Base-by-base conservation (phyloP, 2,797 vertebrate species). In the Spinus olivaceus region DNA sequence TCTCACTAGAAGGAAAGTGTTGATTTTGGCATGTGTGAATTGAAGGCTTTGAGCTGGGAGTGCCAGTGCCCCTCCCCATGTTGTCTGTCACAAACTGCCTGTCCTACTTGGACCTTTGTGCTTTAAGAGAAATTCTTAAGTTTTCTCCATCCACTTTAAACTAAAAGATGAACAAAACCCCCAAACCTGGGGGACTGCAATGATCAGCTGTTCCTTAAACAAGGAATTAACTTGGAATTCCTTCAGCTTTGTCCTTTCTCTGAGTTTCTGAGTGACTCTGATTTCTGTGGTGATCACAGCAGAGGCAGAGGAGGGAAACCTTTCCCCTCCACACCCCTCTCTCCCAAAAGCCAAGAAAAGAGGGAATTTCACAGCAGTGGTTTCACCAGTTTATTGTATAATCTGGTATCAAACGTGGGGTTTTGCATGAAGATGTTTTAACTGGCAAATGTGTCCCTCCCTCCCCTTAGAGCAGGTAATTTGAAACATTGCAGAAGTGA, bases 381-480 rank as follows among this genome's bases (percentile, higher is more conserved):
- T 91, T 94, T 93, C 27, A 25, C 56, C 73, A 60, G 49, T 81
- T 77, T 18, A 7, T 61, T 59, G 39, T 69, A 32, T 67, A 42
- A 51, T 14, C 41, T 81, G 41, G 7, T 82, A 22, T 16, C 6
- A 15, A 72, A 60, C 1, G 0, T 9, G 20, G 22, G 50, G 67
- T 15, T 92, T 84, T 88, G 80, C 89, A 83, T 70, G 89, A 33
- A 73, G 61, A 4, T 67, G 51, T 88, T 94, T 91, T 82, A 77
- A 76, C 94, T 92, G 71, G 74, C 86, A 94, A 56, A 61, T 61
- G 35, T 37, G 86, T 60, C 57, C 16, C 85, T 87, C 79, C 92
- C 84, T 80, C 44, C 78, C 94, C 94, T 86, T 2, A 22, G 88
- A 93, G 86, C 86, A 95, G 89, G 74, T 67, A 80, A 80, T 71